Percentiles rank a stretch among this genome's conserved stretches.
These are phyloP conservation scores for Nicator chloris DNA, from an alignment of 2,113 vertebrate genomes.

Conservation along the genomic window DNA sequence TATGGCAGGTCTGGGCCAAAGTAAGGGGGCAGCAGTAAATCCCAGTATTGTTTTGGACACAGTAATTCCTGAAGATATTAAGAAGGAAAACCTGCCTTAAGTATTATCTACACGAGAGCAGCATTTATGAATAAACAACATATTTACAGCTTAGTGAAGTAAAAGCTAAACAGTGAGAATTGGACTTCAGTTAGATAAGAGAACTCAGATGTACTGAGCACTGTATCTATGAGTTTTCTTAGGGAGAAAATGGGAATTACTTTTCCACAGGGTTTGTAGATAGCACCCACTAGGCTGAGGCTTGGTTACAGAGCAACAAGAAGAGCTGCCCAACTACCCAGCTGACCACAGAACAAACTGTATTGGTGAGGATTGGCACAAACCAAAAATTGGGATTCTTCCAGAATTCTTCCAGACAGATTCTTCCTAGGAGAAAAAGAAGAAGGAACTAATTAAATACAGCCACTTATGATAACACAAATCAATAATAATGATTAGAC, in stretches of 20 bases:
- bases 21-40: background rate
- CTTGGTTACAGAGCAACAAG: background rate
- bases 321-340: background rate
- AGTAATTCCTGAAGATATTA: background rate
- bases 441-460: background rate
- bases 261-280: background rate
- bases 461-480: background rate
- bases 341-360: background rate
- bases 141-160: background rate
- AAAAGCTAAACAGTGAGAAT: background rate
- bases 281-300: background rate
- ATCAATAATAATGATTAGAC: background rate
- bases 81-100: background rate
- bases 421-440: background rate
- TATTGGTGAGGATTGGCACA: background rate
- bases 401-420: too few relatives aligned
- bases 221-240: background rate
- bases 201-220: background rate
- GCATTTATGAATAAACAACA: background rate
- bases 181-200: background rate
- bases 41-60: background rate
- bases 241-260: background rate
- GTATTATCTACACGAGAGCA: background rate
- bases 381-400: background rate
- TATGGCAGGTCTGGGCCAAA: background rate